phyloP scores from a whole-genome alignment of 2,888 invertebrate genomes.

The Pammene fasciana region DNA sequence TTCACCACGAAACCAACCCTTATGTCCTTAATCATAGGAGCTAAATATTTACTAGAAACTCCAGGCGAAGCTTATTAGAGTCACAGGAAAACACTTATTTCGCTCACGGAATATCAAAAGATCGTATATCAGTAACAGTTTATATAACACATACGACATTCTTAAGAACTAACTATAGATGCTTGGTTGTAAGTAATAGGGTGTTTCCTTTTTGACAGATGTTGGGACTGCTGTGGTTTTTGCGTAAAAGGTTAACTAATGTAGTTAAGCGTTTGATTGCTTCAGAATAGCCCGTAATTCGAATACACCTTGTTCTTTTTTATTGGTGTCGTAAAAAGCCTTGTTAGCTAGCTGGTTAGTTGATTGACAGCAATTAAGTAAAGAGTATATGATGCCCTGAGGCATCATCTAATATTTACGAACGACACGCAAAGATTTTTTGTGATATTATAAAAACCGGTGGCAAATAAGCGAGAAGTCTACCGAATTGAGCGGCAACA shows the following conservation, averaged over 20 bases:
- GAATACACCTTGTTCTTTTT: conserved; percentile 35
- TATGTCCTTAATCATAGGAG: neutral
- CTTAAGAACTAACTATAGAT: neutral
- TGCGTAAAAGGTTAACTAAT: conserved; percentile 41
- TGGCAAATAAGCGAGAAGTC: neutral
- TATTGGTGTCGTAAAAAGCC: conserved; percentile 19
- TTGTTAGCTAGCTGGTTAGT: conserved; percentile 9
- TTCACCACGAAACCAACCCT: neutral
- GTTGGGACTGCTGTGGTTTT: conserved; percentile 49
- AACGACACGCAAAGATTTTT: neutral
- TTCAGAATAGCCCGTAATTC: conserved; percentile 32
- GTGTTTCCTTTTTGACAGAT: conserved; percentile 58
- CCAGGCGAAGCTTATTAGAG: neutral
- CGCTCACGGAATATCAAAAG: neutral
- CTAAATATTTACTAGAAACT: neutral
- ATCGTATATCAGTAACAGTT: neutral
- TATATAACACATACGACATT: neutral
- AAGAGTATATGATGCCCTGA: neutral
- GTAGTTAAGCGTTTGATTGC: conserved; percentile 33
- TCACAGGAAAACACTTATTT: neutral
- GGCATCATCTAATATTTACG: neutral
- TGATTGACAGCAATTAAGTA: conserved; percentile 7
- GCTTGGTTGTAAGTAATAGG: conserved; percentile 13
- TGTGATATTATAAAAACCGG: neutral
- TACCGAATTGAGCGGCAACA: too few relatives aligned